These are phyloP conservation scores for Lasioglossum lativentre DNA, from an alignment of 2,888 invertebrate species.

Conservation along the genomic window DNA sequence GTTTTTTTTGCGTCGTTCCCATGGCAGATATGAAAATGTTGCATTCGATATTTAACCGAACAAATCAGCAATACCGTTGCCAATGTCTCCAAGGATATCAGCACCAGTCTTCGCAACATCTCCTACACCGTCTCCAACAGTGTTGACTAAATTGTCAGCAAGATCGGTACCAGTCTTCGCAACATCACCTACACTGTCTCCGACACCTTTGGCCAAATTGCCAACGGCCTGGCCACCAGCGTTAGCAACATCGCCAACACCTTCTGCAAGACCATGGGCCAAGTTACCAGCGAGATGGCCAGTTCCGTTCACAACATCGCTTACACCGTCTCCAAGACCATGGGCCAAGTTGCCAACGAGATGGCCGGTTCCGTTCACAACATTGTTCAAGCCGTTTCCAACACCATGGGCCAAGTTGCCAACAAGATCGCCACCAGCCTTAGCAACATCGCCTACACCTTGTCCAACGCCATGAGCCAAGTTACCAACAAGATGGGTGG, in stretches of 20 bases:
- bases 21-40: not conserved
- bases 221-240: not conserved
- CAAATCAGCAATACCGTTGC: not conserved
- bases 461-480: not conserved
- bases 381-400: not conserved
- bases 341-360: not conserved
- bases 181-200: not conserved
- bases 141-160: accelerated
- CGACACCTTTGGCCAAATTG: not conserved
- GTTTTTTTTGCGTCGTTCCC: not conserved
- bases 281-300: not conserved
- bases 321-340: not conserved
- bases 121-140: not conserved
- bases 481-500: not conserved
- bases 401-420: not conserved
- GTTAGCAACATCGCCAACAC: not conserved
- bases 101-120: not conserved
- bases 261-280: not conserved
- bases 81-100: not conserved
- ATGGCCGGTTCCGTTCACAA: not conserved
- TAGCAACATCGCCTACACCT: not conserved
- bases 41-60: not conserved
- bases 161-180: not conserved
- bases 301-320: not conserved
- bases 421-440: not conserved